A percentile compares a stretch with the other conserved stretches of the same genome.
Evolutionary conservation across 2,797 vertebrate genomes (phyloP).

Genomic region (Eulemur albifrons): DNA sequence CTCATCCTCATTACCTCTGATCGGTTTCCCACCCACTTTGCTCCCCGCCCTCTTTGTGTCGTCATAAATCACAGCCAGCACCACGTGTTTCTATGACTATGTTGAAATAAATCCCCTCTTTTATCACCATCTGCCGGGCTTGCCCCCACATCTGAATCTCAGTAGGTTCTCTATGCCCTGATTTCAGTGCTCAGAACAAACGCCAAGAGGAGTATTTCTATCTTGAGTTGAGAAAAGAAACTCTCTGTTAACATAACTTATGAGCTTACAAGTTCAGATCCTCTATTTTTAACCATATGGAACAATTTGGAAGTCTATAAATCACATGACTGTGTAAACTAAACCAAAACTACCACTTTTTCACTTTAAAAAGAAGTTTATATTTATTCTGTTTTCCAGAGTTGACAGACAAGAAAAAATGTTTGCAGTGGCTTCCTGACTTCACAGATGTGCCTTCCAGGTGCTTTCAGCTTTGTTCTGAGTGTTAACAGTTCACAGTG

Average conservation of each 20-base stretch:
- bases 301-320: conserved; percentile 67
- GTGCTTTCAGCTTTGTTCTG: conserved; percentile 70
- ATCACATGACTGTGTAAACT: conserved; percentile 45
- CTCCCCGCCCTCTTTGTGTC: conserved; percentile 67
- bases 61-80: conserved; percentile 76
- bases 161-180: conserved; percentile 64
- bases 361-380: background rate
- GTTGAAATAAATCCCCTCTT: conserved; percentile 74
- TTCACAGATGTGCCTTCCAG: conserved; percentile 42
- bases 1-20: conserved; percentile 42
- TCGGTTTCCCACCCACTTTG: conserved; percentile 48
- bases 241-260: conserved; percentile 57
- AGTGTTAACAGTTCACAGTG: conserved; percentile 68
- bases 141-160: conserved; percentile 73
- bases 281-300: conserved; percentile 55
- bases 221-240: conserved; percentile 64
- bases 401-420: background rate
- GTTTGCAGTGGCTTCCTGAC: conserved; percentile 8
- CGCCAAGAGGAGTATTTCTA: conserved; percentile 50
- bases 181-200: conserved; percentile 67
- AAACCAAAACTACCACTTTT: conserved; percentile 42
- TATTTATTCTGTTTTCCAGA: conserved; percentile 25
- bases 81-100: conserved; percentile 54
- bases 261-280: conserved; percentile 63
- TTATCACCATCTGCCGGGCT: conserved; percentile 63